Conservation (phyloP, 2,113 vertebrate genomes). For the Onychostoma macrolepis region DNA sequence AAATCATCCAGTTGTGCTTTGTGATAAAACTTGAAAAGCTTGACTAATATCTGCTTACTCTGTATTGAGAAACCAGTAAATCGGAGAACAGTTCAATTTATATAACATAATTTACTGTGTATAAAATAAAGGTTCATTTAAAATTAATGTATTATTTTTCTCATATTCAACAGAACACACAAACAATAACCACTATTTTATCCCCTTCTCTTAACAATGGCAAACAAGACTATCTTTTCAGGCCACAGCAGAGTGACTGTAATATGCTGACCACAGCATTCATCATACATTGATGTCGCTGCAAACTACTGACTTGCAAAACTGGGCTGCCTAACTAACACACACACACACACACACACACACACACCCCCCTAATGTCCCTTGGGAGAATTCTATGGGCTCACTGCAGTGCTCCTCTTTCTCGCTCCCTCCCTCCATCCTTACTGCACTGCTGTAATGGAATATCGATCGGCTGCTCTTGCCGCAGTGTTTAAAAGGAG, state of each 20-base stretch:
- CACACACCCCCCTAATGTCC: not conserved
- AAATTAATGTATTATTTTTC: not conserved
- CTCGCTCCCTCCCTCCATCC: conserved; percentile 56
- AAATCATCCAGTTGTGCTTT: not conserved
- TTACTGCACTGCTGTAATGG: conserved; percentile 75
- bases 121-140: not conserved
- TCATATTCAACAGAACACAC: too few species aligned
- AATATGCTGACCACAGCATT: conserved; percentile 26
- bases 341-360: not conserved
- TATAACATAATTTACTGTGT: not conserved
- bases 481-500: conserved; percentile 71
- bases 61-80: not conserved
- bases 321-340: conserved; percentile 4
- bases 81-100: not conserved
- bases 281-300: conserved; percentile 26
- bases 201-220: too few species aligned
- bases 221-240: not conserved
- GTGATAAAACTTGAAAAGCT: not conserved
- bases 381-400: conserved; percentile 65
- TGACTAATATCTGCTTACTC: not conserved
- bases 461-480: conserved; percentile 79
- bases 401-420: conserved; percentile 73
- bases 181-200: too few species aligned
- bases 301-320: conserved; percentile 47
- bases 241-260: not conserved